A percentile compares a stretch with the other conserved stretches of the same genome.
Conservation (phyloP, 2,113 vertebrate genomes). For the Sander vitreus region DNA sequence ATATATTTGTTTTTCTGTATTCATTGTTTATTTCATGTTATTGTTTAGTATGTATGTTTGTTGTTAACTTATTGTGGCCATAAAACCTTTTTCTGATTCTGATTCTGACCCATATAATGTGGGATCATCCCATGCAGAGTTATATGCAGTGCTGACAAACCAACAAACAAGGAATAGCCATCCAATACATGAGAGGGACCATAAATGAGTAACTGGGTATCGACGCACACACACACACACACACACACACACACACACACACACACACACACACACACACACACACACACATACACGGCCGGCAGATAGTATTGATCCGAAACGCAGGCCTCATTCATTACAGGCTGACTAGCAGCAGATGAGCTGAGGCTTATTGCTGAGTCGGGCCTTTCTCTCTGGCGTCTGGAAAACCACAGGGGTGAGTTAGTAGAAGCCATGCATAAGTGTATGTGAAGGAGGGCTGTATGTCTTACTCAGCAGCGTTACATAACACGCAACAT, state of each 20-base stretch:
- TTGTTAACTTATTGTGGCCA: too few species aligned
- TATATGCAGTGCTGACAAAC: slow-evolving; percentile 31
- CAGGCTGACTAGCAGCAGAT: slow-evolving; percentile 79
- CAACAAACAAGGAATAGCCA: slow-evolving; percentile 32
- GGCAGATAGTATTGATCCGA: slow-evolving; percentile 81
- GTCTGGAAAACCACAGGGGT: slow-evolving; percentile 65
- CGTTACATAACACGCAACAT: slow-evolving; percentile 57
- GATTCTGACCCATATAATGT: background rate
- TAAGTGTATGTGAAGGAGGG: slow-evolving; percentile 64
- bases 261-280: slow-evolving; percentile 30
- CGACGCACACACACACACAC: background rate
- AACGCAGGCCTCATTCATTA: slow-evolving; percentile 80
- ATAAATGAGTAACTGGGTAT: slow-evolving; percentile 14
- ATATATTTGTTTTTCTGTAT: too few species aligned
- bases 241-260: background rate
- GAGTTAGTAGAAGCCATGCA: slow-evolving; percentile 70
- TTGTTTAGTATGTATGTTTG: too few species aligned
- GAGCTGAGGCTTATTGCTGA: slow-evolving; percentile 83
- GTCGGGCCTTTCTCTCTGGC: slow-evolving; percentile 70
- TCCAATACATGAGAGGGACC: slow-evolving; percentile 13
- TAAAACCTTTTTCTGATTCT: too few species aligned
- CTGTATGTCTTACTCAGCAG: slow-evolving; percentile 68
- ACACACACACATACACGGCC: background rate
- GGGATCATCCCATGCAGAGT: background rate
- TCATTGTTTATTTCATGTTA: too few species aligned